phyloP scores from a whole-genome alignment of 2,797 vertebrate species.

The Hipposideros larvatus region DNA sequence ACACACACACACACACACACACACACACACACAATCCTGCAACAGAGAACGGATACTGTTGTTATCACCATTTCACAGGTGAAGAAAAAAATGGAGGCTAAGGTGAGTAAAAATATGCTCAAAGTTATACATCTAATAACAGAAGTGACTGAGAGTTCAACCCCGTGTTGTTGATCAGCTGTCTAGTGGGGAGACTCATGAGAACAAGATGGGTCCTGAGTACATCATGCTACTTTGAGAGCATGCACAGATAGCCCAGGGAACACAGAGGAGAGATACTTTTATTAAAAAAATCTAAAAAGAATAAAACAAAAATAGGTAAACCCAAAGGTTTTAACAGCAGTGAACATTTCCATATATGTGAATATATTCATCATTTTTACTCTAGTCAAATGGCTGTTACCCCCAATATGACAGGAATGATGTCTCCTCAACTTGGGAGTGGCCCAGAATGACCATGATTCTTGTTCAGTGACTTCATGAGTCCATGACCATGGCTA shows the following conservation, averaged over 20 bases:
- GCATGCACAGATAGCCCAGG: fast-evolving
- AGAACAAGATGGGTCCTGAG: fast-evolving
- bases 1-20: no score
- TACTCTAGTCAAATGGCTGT: background rate
- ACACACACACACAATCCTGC: background rate
- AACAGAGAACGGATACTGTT: background rate
- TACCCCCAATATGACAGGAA: background rate
- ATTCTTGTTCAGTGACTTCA: background rate
- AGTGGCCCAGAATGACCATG: background rate
- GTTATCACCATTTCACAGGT: background rate
- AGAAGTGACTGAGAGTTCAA: background rate
- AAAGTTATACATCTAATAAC: background rate
- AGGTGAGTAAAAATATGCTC: background rate
- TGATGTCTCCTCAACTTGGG: background rate
- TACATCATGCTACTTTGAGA: background rate
- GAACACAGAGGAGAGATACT: background rate
- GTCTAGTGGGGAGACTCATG: background rate
- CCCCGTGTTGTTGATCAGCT: background rate
- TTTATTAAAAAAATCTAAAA: background rate
- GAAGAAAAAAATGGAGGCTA: background rate
- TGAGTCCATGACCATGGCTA: no score
- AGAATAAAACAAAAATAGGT: background rate
- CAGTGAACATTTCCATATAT: background rate
- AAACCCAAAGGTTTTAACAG: background rate
- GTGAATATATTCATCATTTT: background rate